These are phyloP conservation scores for Agrilus planipennis DNA, from an alignment of 1,140 invertebrate genomes.

Conservation along the genomic window DNA sequence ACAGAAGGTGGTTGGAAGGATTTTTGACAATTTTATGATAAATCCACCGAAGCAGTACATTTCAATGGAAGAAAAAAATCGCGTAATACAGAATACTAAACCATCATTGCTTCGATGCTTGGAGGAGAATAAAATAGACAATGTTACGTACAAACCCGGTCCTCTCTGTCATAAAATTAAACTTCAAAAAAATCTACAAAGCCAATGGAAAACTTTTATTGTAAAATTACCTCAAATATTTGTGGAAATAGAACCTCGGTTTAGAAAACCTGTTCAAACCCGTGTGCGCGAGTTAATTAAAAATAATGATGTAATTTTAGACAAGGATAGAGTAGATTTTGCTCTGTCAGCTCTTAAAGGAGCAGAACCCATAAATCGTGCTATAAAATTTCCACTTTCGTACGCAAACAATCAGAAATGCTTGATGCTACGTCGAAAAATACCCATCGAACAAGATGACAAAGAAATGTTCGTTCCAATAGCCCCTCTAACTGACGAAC, in stretches of 20 bases:
- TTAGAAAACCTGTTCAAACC: slow-evolving; percentile 25
- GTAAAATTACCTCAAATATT: slow-evolving; percentile 27
- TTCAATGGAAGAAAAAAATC: background rate
- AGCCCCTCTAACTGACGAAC: slow-evolving; percentile 4
- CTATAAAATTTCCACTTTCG: slow-evolving; percentile 25
- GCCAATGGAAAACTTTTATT: slow-evolving; percentile 22
- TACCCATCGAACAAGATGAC: background rate
- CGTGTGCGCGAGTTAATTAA: slow-evolving; percentile 17
- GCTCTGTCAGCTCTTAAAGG: slow-evolving; percentile 26
- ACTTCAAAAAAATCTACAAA: slow-evolving; percentile 19
- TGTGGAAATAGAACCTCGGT: slow-evolving; percentile 27
- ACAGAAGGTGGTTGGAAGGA: background rate
- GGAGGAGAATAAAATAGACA: background rate
- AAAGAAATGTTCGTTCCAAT: slow-evolving; percentile 9
- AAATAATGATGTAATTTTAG: slow-evolving; percentile 19
- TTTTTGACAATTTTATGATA: background rate
- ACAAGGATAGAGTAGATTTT: slow-evolving; percentile 28
- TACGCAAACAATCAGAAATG: slow-evolving; percentile 30
- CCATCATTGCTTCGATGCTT: too few relatives aligned
- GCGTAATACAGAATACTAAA: background rate
- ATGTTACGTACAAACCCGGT: slow-evolving; percentile 28
- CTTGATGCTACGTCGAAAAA: slow-evolving; percentile 21
- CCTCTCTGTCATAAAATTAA: slow-evolving; percentile 30
- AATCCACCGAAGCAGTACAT: too few relatives aligned
- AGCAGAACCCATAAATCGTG: slow-evolving; percentile 9